Conservation (phyloP, 2,113 vertebrate species). For the Macrotis lagotis region DNA sequence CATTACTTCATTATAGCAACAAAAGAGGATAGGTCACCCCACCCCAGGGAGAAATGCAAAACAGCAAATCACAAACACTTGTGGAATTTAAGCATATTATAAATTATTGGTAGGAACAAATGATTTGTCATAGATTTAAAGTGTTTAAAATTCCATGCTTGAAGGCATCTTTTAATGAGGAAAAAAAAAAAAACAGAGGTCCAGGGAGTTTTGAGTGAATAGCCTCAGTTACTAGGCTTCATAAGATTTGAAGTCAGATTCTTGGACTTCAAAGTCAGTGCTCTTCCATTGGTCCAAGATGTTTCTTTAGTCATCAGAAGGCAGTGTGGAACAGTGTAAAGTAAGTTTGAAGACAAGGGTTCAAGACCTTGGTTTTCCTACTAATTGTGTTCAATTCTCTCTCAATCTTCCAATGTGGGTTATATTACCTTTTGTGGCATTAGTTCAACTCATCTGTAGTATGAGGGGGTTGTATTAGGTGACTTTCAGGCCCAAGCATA, state of each 20-base stretch:
- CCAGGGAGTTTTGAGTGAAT: background rate
- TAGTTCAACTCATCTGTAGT: background rate
- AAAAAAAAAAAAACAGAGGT: background rate
- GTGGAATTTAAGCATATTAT: conserved; percentile 3
- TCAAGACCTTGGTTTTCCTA: background rate
- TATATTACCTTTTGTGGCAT: background rate
- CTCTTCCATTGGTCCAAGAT: background rate
- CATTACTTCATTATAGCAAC: conserved; percentile 42
- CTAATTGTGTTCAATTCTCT: background rate
- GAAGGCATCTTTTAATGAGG: background rate
- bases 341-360: background rate
- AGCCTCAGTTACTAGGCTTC: background rate
- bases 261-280: background rate
- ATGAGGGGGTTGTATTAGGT: background rate
- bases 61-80: conserved; percentile 50
- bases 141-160: background rate
- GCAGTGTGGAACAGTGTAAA: background rate
- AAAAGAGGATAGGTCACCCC: conserved; percentile 25
- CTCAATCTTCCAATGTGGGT: background rate
- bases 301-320: background rate
- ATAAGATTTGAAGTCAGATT: background rate
- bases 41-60: conserved; percentile 44
- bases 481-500: conserved; percentile 40
- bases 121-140: background rate
- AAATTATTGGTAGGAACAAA: conserved; percentile 1